A percentile compares a stretch with the other conserved stretches of the same genome.
phyloP scores from a whole-genome alignment of 2,888 invertebrate species.

The Drosophila affinis region DNA sequence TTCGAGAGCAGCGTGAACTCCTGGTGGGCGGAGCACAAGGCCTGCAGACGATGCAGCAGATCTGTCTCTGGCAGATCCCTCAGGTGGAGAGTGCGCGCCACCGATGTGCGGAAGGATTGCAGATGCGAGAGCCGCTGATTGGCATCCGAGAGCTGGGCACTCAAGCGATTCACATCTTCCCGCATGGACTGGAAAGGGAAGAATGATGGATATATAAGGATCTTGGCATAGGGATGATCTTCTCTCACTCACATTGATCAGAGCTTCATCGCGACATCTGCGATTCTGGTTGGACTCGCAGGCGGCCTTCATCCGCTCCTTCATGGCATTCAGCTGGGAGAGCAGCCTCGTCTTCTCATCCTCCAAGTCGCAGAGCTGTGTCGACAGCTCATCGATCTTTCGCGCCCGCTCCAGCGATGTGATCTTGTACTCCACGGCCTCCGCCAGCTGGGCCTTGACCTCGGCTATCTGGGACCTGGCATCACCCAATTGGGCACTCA shows the following conservation, averaged over 20 bases:
- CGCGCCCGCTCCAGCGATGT: slow-evolving; percentile 92
- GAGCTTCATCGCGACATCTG: slow-evolving; percentile 82
- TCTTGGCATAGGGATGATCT: neutral
- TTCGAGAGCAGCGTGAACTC: slow-evolving; percentile 93
- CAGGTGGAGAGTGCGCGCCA: slow-evolving; percentile 90
- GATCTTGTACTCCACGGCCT: slow-evolving; percentile 95
- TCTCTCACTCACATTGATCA: slow-evolving; percentile 80
- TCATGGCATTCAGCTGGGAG: slow-evolving; percentile 78
- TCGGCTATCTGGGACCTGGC: slow-evolving; percentile 92
- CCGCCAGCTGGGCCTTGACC: slow-evolving; percentile 92
- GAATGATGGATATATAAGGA: slow-evolving; percentile 71
- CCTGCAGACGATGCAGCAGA: slow-evolving; percentile 90
- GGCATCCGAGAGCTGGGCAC: slow-evolving; percentile 89
- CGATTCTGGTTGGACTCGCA: slow-evolving; percentile 82
- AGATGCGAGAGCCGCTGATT: slow-evolving; percentile 91
- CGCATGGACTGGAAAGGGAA: slow-evolving; percentile 85
- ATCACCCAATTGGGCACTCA: slow-evolving; percentile 91
- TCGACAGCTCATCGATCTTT: slow-evolving; percentile 92
- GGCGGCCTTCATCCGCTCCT: slow-evolving; percentile 81
- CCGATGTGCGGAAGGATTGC: slow-evolving; percentile 90
- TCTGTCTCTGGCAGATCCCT: slow-evolving; percentile 90
- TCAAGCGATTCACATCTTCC: slow-evolving; percentile 90
- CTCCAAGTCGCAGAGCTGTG: slow-evolving; percentile 92
- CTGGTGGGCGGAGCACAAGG: slow-evolving; percentile 93
- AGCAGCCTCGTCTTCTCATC: slow-evolving; percentile 87